phyloP scores from a whole-genome alignment of 2,888 invertebrate genomes.

The Carabus problematicus region DNA sequence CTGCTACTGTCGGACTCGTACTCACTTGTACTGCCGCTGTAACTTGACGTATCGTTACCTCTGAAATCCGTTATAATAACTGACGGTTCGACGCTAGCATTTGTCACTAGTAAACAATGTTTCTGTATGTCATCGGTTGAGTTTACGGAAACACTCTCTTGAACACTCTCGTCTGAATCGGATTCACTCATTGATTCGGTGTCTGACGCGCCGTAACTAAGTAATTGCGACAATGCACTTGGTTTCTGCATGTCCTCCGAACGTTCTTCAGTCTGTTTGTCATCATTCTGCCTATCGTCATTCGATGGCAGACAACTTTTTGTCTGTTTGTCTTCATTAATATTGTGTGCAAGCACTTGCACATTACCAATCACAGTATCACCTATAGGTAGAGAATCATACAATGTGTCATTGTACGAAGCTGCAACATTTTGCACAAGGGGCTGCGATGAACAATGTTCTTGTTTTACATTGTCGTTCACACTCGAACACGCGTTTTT shows the following conservation, averaged over 20 bases:
- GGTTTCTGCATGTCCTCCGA: no score
- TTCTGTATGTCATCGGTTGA: neutral
- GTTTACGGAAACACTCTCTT: neutral
- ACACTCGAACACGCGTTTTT: conserved; percentile 11
- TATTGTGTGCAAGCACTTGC: conserved; percentile 4
- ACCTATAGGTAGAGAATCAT: conserved; percentile 28
- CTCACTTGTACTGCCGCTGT: conserved; percentile 26
- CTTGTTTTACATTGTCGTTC: conserved; percentile 22
- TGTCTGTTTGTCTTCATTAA: conserved; percentile 13
- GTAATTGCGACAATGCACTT: conserved; percentile 24
- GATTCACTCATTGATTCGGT: conserved; percentile 32
- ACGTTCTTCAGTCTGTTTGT: neutral
- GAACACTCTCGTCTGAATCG: conserved; percentile 28
- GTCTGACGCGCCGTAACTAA: conserved; percentile 34
- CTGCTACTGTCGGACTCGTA: conserved; percentile 33
- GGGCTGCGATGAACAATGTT: conserved; percentile 9
- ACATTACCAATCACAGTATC: conserved; percentile 33
- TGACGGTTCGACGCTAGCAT: conserved; percentile 2
- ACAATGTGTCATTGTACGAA: conserved; percentile 22
- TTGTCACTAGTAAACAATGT: conserved; percentile 8
- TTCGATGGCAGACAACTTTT: conserved; percentile 9
- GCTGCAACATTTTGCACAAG: no score
- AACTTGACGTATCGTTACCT: conserved; percentile 30
- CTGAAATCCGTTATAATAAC: conserved; percentile 21
- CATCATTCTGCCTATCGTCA: conserved; percentile 12